phyloP scores from a whole-genome alignment of 2,888 invertebrate species.

The Tridacna crocea region DNA sequence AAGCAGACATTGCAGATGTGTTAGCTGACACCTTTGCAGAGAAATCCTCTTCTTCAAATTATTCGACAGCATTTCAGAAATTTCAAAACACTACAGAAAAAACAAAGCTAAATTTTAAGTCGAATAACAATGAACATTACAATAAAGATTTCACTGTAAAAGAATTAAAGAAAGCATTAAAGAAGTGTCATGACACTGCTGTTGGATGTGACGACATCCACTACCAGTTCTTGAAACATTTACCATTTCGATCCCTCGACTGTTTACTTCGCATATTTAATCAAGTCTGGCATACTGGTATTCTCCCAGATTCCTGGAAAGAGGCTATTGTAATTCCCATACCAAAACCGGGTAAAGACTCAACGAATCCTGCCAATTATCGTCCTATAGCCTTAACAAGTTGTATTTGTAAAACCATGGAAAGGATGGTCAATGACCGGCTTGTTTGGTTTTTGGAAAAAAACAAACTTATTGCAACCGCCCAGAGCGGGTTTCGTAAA shows the following conservation, averaged over 20 bases:
- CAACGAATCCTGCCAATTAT: too few species aligned
- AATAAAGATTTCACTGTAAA: not conserved
- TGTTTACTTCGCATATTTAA: constrained; percentile 1
- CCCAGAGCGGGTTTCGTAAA: constrained; percentile 57
- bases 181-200: not conserved
- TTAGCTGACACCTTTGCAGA: not conserved
- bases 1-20: not conserved
- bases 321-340: not conserved
- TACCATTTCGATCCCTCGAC: not conserved
- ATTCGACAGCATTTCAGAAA: not conserved
- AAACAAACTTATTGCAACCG: constrained; percentile 42
- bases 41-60: not conserved
- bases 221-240: not conserved
- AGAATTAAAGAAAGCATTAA: not conserved
- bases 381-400: too few species aligned
- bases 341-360: too few species aligned
- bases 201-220: too few species aligned
- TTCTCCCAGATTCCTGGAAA: not conserved
- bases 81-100: not conserved
- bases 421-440: constrained; percentile 27
- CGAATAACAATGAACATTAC: not conserved
- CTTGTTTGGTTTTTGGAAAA: constrained; percentile 38
- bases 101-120: not conserved
- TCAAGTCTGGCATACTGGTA: not conserved
- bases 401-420: too few species aligned